Percentiles rank a stretch among this genome's conserved stretches.
phyloP scores from a whole-genome alignment of 2,113 vertebrate species.

The Nothobranchius furzeri region DNA sequence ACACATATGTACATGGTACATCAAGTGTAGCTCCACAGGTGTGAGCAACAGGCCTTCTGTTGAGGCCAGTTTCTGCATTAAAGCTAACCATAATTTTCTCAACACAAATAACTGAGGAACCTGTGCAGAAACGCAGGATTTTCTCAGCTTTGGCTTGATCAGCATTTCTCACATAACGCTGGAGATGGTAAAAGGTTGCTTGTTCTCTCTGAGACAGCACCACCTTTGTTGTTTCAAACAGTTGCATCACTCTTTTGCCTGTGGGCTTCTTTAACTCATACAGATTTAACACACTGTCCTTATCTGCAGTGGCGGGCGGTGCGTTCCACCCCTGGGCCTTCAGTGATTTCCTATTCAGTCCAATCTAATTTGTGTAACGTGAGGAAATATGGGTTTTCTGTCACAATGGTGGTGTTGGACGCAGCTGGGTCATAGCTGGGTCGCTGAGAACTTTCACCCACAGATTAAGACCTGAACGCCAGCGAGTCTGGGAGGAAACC shows the following conservation, averaged over 20 bases:
- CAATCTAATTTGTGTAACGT: too few species aligned
- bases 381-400: too few species aligned
- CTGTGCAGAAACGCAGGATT: not conserved
- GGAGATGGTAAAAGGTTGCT: constrained; percentile 1
- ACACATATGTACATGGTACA: not conserved
- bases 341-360: too few species aligned
- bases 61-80: constrained; percentile 17
- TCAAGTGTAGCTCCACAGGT: not conserved
- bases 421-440: too few species aligned
- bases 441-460: too few species aligned
- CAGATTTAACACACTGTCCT: not conserved
- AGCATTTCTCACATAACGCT: constrained; percentile 18
- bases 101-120: constrained; percentile 11
- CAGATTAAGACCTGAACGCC: too few species aligned
- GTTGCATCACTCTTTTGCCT: not conserved
- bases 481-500: too few species aligned
- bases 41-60: not conserved
- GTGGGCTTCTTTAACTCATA: not conserved
- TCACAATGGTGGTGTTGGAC: too few species aligned
- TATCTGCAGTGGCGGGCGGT: too few species aligned
- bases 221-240: constrained; percentile 2
- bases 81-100: not conserved
- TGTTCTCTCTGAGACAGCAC: not conserved
- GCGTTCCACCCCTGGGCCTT: too few species aligned
- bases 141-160: constrained; percentile 10